Conservation (phyloP, 2,113 vertebrate genomes). For the Chaetura pelagica region DNA sequence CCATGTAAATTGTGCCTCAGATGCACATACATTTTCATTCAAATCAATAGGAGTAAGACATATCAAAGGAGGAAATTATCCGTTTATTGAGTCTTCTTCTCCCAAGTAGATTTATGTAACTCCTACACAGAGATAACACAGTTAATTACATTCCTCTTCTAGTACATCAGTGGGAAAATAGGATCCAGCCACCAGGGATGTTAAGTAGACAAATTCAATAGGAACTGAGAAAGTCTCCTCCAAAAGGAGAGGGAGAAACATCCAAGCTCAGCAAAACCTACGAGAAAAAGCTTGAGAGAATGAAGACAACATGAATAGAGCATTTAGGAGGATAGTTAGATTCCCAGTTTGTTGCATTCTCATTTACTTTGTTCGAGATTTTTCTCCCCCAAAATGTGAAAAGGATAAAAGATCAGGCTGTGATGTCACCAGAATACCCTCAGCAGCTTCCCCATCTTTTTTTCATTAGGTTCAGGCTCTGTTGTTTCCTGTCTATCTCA, state of each 20-base stretch:
- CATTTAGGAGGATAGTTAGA: not conserved
- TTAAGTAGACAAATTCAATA: not conserved
- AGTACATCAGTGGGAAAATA: constrained; percentile 7
- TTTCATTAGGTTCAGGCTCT: not conserved
- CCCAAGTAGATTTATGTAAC: constrained; percentile 50
- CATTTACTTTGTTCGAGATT: not conserved
- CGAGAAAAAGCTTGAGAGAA: not conserved
- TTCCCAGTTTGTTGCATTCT: not conserved
- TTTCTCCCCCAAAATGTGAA: not conserved
- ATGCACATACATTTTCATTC: constrained; percentile 46
- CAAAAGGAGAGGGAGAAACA: not conserved
- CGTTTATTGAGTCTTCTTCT: constrained; percentile 50
- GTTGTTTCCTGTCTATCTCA: not conserved
- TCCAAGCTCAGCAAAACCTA: not conserved
- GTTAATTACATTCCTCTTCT: constrained; percentile 35
- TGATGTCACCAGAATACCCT: not conserved
- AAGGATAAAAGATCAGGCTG: not conserved
- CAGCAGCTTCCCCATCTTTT: not conserved
- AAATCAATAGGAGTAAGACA: constrained; percentile 52
- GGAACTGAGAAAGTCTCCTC: not conserved
- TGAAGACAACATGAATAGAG: not conserved
- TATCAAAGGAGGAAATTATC: constrained; percentile 63
- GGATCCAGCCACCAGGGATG: not conserved
- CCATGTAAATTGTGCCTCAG: constrained; percentile 8
- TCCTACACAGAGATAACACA: constrained; percentile 30